These are phyloP conservation scores for Sebastes taczanowskii DNA, from an alignment of 2,797 vertebrate species.

Conservation along the genomic window DNA sequence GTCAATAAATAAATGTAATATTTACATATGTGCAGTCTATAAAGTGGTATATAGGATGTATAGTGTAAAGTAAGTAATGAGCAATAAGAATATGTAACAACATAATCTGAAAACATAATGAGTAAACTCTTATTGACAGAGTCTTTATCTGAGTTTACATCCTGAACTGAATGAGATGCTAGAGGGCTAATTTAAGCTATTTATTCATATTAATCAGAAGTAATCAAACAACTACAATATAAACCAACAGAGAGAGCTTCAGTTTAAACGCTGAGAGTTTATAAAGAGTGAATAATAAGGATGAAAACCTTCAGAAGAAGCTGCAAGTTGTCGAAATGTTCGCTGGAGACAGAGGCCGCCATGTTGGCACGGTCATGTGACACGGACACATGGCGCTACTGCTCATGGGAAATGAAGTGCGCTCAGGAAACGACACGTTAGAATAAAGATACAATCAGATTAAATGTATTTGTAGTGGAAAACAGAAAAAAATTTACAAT, in stretches of 20 bases:
- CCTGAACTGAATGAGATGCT: not conserved
- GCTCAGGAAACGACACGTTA: not conserved
- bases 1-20: no score
- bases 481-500: not conserved
- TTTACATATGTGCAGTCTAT: no score
- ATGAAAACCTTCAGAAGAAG: constrained; percentile 77
- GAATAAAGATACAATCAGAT: no score
- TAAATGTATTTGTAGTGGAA: not conserved
- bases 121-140: no score
- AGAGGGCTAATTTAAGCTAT: not conserved
- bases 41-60: no score
- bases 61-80: no score
- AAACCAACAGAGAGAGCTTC: fast-evolving
- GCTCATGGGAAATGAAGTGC: constrained; percentile 51
- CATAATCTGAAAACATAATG: no score
- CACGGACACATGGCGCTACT: not conserved
- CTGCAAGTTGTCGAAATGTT: constrained; percentile 74
- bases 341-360: constrained; percentile 64
- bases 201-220: fast-evolving
- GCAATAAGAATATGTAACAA: no score
- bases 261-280: fast-evolving
- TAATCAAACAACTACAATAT: not conserved
- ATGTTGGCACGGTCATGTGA: constrained; percentile 73
- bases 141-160: not conserved
- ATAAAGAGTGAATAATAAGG: not conserved